Evolutionary conservation across 2,113 vertebrate genomes (phyloP).

Genomic region (Uropsilus gracilis): DNA sequence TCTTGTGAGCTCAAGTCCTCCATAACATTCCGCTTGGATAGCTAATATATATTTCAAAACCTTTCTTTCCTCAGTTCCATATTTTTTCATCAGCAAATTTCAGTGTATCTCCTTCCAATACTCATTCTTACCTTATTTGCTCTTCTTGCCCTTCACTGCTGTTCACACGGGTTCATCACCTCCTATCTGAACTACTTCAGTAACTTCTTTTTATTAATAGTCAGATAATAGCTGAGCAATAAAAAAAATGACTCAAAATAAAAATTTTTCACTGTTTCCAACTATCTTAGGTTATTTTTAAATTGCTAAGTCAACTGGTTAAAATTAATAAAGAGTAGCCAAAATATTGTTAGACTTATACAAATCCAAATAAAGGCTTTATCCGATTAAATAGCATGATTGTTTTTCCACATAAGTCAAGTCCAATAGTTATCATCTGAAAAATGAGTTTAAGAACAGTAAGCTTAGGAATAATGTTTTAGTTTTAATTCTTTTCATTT

Average conservation of each 20-base stretch:
- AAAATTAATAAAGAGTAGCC: neutral
- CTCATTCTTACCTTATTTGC: neutral
- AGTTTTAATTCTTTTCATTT: neutral
- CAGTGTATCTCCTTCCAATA: neutral
- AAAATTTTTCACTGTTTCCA: neutral
- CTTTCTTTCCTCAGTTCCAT: neutral
- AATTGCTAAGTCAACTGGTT: neutral
- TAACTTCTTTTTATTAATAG: neutral
- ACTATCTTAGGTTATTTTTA: neutral
- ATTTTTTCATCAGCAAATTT: neutral
- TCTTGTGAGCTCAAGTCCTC: neutral
- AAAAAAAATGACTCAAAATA: neutral
- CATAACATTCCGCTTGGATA: neutral
- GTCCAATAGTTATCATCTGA: neutral
- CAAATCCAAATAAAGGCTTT: slow-evolving; percentile 17
- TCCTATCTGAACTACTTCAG: neutral
- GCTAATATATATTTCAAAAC: neutral
- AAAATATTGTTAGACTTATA: neutral
- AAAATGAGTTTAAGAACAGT: neutral
- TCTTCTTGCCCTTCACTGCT: neutral
- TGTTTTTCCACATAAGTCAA: neutral
- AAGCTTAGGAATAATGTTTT: slow-evolving; percentile 5
- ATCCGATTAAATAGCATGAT: neutral
- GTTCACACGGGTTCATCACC: neutral
- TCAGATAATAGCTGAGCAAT: neutral